phyloP scores from a whole-genome alignment of 2,797 vertebrate species.

The Melanotaenia maccullochi region DNA sequence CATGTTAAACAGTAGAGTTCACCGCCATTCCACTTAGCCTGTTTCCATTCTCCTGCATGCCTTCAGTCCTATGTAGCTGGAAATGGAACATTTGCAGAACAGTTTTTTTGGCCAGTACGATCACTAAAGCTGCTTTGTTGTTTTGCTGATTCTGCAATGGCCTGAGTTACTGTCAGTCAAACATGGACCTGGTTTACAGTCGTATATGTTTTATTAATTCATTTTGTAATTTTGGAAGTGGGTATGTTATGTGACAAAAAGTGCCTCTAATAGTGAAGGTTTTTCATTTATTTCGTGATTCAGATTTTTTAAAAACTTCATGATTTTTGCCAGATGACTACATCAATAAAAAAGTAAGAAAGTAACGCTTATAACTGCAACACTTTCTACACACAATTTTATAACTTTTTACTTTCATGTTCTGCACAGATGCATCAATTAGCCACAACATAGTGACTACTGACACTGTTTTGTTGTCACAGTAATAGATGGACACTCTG shows the following conservation, averaged over 20 bases:
- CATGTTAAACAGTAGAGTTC: constrained; percentile 73
- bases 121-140: constrained; percentile 39
- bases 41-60: constrained; percentile 62
- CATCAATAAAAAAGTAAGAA: neutral
- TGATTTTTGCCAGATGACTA: no score
- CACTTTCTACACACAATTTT: no score
- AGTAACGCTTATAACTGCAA: no score
- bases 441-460: neutral
- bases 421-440: no score
- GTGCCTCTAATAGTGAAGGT: no score
- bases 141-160: constrained; percentile 61
- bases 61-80: constrained; percentile 5
- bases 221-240: neutral
- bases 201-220: neutral
- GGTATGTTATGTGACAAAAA: neutral
- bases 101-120: constrained; percentile 18
- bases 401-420: no score
- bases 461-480: neutral
- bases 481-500: neutral
- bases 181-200: constrained; percentile 10
- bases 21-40: constrained; percentile 54
- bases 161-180: constrained; percentile 34
- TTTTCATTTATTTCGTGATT: no score
- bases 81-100: constrained; percentile 20
- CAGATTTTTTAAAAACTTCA: no score